Evolutionary conservation across 2,888 invertebrate genomes (phyloP).

Genomic region (Antitype chi): DNA sequence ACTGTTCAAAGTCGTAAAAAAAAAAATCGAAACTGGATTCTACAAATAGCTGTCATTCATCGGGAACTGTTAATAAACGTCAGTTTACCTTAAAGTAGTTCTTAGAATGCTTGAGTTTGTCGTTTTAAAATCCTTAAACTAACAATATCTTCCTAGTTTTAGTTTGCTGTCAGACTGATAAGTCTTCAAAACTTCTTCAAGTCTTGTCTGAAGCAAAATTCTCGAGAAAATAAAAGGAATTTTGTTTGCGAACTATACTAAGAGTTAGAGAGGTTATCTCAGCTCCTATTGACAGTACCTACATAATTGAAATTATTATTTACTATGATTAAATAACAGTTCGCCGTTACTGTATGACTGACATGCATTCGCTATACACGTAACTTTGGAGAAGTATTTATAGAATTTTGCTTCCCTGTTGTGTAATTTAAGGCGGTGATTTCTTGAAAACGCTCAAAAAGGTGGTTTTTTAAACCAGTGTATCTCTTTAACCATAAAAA

Average conservation of each 20-base stretch:
- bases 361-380: slow-evolving; percentile 44
- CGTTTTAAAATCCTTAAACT: not conserved
- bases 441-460: no score
- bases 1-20: no score
- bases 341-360: slow-evolving; percentile 52
- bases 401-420: slow-evolving; percentile 31
- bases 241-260: slow-evolving; percentile 70
- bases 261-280: slow-evolving; percentile 70
- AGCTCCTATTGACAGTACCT: slow-evolving; percentile 81
- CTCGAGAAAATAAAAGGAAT: slow-evolving; percentile 6
- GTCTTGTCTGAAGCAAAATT: slow-evolving; percentile 5
- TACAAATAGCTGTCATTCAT: not conserved
- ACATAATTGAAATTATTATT: slow-evolving; percentile 88
- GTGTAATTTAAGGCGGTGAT: no score
- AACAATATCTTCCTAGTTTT: not conserved
- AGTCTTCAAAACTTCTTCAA: not conserved
- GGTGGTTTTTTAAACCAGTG: no score
- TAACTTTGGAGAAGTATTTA: slow-evolving; percentile 36
- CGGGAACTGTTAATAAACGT: not conserved
- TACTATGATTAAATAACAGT: slow-evolving; percentile 80
- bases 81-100: not conserved
- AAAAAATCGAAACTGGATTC: no score
- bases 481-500: no score
- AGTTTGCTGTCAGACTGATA: not conserved
- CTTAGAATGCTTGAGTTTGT: not conserved